Conservation (phyloP, 2,888 invertebrate species). For the Teleogryllus oceanicus region DNA sequence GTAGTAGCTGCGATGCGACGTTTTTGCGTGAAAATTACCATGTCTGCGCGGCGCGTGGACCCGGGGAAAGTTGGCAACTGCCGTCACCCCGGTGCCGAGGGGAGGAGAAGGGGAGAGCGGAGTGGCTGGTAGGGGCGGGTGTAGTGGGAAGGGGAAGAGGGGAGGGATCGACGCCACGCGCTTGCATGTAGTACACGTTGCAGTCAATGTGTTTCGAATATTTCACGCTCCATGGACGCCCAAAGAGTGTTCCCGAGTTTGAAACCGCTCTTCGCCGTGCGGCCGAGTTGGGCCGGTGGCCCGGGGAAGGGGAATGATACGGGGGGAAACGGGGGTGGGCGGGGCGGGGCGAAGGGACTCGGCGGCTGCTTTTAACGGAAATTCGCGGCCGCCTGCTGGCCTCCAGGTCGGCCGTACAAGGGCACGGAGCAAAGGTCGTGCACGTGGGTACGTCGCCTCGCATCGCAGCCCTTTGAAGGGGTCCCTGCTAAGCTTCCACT, state of each 20-base stretch:
- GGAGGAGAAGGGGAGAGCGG: neutral
- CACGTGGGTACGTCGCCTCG: too few species aligned
- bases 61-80: neutral
- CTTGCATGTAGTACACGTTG: neutral
- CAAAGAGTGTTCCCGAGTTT: conserved; percentile 1
- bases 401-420: too few species aligned
- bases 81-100: neutral
- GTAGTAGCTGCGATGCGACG: neutral
- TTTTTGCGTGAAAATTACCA: neutral
- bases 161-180: neutral
- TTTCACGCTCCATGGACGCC: neutral
- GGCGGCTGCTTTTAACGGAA: neutral
- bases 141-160: neutral
- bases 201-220: conserved; percentile 3
- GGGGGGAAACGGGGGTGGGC: neutral
- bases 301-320: neutral
- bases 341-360: neutral
- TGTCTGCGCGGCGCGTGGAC: neutral
- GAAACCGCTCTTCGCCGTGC: neutral
- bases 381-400: too few species aligned
- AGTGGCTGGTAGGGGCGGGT: neutral
- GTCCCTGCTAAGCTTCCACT: too few species aligned
- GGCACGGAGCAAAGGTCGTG: too few species aligned
- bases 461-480: too few species aligned
- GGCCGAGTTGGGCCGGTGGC: neutral